phyloP scores from a whole-genome alignment of 2,797 vertebrate genomes.

The Lepus townsendii region DNA sequence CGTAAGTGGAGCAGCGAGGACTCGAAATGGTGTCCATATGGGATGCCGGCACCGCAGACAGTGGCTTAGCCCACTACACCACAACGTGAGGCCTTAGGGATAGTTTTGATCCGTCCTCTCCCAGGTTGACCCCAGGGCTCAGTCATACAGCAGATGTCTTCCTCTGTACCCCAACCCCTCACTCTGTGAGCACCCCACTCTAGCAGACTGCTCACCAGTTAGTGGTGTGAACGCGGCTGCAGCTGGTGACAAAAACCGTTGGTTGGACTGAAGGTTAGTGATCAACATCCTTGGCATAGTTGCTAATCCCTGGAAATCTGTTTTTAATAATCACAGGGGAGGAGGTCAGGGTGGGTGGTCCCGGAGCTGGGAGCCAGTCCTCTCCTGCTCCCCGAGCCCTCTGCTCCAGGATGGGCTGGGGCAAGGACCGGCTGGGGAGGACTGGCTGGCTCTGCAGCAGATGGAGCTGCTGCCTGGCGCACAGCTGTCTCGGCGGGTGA shows the following conservation, averaged over 20 bases:
- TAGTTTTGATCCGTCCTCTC: background rate
- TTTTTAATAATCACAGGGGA: slow-evolving; percentile 76
- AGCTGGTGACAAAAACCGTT: slow-evolving; percentile 69
- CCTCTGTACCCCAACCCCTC: background rate
- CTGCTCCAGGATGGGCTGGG: background rate
- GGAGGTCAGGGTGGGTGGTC: slow-evolving; percentile 77
- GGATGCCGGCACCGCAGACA: no score
- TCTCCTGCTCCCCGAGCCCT: background rate
- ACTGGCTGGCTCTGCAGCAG: slow-evolving; percentile 31
- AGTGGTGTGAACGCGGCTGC: slow-evolving; percentile 50
- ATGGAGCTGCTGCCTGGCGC: slow-evolving; percentile 6
- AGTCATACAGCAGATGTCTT: background rate
- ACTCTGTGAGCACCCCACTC: background rate
- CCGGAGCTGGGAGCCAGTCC: slow-evolving; percentile 38
- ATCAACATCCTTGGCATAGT: slow-evolving; percentile 69
- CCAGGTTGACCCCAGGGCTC: background rate
- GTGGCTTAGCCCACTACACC: no score
- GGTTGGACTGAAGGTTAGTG: slow-evolving; percentile 40
- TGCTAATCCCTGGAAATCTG: slow-evolving; percentile 78
- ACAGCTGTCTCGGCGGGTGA: slow-evolving; percentile 22
- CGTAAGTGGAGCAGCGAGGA: no score
- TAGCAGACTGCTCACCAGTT: slow-evolving; percentile 22
- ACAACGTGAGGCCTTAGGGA: no score
- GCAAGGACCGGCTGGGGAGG: background rate
- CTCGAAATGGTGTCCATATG: no score